A percentile compares a stretch with the other conserved stretches of the same genome.
Conservation (phyloP, 2,113 vertebrate species). For the Spermophilus dauricus region DNA sequence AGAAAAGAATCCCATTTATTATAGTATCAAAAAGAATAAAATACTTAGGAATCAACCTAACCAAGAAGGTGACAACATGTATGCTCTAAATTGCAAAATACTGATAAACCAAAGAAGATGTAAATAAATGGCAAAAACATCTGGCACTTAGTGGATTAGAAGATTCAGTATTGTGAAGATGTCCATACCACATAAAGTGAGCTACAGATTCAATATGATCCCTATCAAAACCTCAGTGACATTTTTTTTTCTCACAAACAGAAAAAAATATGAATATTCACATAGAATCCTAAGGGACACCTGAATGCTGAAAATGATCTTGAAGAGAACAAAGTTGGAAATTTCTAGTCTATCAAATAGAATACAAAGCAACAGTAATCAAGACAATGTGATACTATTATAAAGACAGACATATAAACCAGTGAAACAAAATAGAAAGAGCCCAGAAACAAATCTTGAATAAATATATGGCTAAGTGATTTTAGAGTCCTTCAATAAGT, state of each 20-base stretch:
- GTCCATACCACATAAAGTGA: not conserved
- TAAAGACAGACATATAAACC: not conserved
- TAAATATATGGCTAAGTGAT: not conserved
- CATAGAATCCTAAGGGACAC: not conserved
- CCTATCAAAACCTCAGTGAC: not conserved
- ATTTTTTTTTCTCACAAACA: not conserved
- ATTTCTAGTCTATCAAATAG: not conserved
- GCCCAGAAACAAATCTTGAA: not conserved
- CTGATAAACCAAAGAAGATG: not conserved
- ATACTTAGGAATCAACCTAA: not conserved
- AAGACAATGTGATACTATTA: not conserved
- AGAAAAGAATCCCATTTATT: not conserved
- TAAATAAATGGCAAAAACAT: not conserved
- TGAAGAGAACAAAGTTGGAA: not conserved
- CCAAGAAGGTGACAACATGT: not conserved
- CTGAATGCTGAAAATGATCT: not conserved
- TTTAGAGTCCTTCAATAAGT: not conserved
- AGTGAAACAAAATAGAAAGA: not conserved
- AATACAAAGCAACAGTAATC: not conserved
- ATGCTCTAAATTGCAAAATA: not conserved
- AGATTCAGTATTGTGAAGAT: not conserved
- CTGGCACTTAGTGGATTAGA: not conserved
- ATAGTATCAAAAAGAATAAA: not conserved
- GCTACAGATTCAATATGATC: not conserved
- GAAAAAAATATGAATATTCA: not conserved